Evolutionary conservation across 1,140 invertebrate species (phyloP).

Genomic region (Drosophila ogumai): DNA sequence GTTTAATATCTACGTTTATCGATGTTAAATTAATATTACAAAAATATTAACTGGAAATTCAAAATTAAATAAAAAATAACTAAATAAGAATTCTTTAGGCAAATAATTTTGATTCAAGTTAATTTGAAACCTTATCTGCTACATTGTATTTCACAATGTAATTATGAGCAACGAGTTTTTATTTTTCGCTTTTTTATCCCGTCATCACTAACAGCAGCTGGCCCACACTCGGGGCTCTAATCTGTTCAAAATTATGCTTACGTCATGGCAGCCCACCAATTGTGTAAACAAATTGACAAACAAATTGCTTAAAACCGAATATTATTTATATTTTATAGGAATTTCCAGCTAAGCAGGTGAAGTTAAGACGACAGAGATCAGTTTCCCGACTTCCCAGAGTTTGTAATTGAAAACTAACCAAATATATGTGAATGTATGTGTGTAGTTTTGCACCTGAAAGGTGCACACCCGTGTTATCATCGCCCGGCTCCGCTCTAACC

Average conservation of each 20-base stretch:
- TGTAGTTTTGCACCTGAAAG: constrained; percentile 5
- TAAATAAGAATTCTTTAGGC: too few relatives aligned
- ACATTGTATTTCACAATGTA: constrained; percentile 1
- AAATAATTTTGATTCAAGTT: background rate
- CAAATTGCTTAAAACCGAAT: background rate
- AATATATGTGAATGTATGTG: background rate
- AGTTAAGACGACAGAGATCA: background rate
- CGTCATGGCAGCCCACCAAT: constrained; percentile 5
- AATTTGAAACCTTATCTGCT: constrained; percentile 5
- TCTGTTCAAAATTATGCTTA: constrained; percentile 24
- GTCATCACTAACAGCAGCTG: constrained; percentile 1
- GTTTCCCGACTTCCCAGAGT: background rate
- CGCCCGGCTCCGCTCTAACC: constrained; percentile 14
- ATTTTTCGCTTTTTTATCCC: constrained; percentile 1
- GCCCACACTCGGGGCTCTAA: constrained; percentile 1
- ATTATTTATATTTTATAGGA: background rate
- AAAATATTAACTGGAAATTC: too few relatives aligned
- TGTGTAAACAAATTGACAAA: constrained; percentile 4
- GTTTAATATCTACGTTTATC: too few relatives aligned
- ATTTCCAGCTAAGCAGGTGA: background rate
- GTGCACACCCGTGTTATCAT: constrained; percentile 27
- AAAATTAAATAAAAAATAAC: too few relatives aligned
- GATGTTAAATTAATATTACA: too few relatives aligned
- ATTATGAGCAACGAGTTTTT: constrained; percentile 10
- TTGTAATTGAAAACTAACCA: background rate